Evolutionary conservation across 2,113 vertebrate species (phyloP).

Genomic region (Coreoperca whiteheadi): DNA sequence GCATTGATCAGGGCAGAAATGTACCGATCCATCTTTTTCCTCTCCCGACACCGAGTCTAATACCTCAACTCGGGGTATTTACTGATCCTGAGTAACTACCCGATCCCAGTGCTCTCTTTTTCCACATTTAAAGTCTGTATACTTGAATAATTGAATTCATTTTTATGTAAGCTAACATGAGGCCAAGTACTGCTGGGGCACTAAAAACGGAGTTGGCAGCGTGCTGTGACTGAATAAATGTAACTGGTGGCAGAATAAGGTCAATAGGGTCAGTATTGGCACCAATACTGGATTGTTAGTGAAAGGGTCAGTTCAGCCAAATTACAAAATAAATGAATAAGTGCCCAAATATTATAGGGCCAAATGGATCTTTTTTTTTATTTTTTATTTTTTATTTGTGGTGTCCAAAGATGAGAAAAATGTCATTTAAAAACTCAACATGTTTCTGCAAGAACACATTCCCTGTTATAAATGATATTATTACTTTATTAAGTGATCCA

Average conservation of each 20-base stretch:
- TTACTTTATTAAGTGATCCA: not conserved
- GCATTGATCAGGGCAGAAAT: conserved; percentile 20
- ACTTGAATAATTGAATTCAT: not conserved
- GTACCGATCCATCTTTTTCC: not conserved
- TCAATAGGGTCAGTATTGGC: not conserved
- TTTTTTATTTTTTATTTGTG: not conserved
- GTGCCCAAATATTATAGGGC: not conserved
- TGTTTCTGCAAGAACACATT: not conserved
- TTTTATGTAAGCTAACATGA: conserved; percentile 12
- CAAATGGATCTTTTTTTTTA: not conserved
- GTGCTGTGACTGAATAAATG: conserved; percentile 7
- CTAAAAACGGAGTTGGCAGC: conserved; percentile 12
- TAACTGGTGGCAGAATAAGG: conserved; percentile 8
- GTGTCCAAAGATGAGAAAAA: no score
- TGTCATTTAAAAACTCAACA: not conserved
- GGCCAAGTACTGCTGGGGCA: conserved; percentile 26
- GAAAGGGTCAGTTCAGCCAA: not conserved
- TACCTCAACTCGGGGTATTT: not conserved
- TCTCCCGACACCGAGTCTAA: not conserved
- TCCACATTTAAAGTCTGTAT: not conserved
- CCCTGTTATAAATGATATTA: not conserved
- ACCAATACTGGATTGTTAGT: not conserved
- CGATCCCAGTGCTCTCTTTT: not conserved
- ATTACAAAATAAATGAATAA: not conserved
- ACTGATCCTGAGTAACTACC: not conserved